Evolutionary conservation across 1,140 invertebrate genomes (phyloP), one percentile per base, ranked within the genome.

Genomic region (Dreissena rostriformis): DNA sequence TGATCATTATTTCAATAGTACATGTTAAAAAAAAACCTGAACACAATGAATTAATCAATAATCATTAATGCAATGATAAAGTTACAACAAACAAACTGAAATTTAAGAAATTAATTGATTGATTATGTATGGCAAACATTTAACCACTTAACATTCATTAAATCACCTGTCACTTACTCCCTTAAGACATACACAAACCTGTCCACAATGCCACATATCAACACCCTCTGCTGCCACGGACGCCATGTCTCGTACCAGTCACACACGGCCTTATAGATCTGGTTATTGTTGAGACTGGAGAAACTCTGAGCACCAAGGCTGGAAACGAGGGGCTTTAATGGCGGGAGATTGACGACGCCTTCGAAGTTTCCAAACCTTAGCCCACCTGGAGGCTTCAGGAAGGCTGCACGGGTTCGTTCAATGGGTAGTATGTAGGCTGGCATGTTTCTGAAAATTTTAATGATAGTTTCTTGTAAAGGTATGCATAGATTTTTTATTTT

Each of bases 331-430:
- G 76, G 77, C 24, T 88, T 28, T 5, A 63, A 51, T 26, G 89
- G 89, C 22, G 91, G 91, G 17, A 91, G 78, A 67, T 91, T 86
- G 14, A 87, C 86, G 11, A 89, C 82, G 24, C 89, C 85, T 55
- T 91, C 89, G 89, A 91, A 91, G 77, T 91, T 91, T 17, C 91
- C 91, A 89, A 88, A 91, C 39, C 91, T 86, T 52, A 89, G 70
- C 24, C 91, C 90, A 68, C 85, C 61, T 24, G 87, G 85, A 52
- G 87, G 86, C 75, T 86, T 86, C 19, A 91, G 26, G 22, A 88
- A 88, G 74, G 85, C 85, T 53, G 77, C 66, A 53, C 91, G 85
- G 10, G 91, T 90, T 14, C 79, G 82, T 29, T 87, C 71, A 53
- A 91, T 88, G 14, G 91, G 87, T 14, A 84, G 71, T 73, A 91